Conservation (phyloP, 2,113 vertebrate genomes). For the Propithecus coquereli region DNA sequence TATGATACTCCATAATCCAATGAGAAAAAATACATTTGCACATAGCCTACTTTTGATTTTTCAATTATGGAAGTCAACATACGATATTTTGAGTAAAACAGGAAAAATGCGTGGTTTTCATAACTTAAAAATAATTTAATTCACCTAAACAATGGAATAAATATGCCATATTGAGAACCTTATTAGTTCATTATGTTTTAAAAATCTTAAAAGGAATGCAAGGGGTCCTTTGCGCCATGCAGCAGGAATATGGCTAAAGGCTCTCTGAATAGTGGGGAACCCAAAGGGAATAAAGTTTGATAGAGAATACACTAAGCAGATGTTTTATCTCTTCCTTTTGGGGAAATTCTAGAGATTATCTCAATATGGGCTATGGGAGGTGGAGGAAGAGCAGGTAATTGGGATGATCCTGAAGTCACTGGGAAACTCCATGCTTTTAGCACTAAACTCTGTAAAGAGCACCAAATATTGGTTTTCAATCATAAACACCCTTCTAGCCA, state of each 20-base stretch:
- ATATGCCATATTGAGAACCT: not conserved
- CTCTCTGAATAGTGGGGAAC: not conserved
- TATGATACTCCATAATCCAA: not conserved
- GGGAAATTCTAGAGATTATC: not conserved
- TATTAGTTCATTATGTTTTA: not conserved
- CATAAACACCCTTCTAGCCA: not conserved
- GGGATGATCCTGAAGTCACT: not conserved
- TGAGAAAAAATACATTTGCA: not conserved
- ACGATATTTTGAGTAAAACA: not conserved
- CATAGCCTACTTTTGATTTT: not conserved
- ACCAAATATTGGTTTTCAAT: not conserved
- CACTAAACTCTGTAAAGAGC: not conserved
- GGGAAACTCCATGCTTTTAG: not conserved
- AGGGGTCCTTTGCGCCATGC: not conserved
- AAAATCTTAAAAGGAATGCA: not conserved
- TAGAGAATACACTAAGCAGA: not conserved
- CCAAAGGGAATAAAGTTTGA: not conserved
- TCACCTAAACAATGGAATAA: not conserved
- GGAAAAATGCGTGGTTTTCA: not conserved
- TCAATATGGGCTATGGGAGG: not conserved
- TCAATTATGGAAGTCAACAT: not conserved
- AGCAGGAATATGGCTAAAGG: not conserved
- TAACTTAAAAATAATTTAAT: constrained; percentile 12
- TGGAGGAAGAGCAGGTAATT: not conserved
- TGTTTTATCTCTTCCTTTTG: not conserved